A percentile compares a stretch with the other conserved stretches of the same genome.
Evolutionary conservation across 2,113 vertebrate genomes (phyloP).

Genomic region (Ranitomeya variabilis): DNA sequence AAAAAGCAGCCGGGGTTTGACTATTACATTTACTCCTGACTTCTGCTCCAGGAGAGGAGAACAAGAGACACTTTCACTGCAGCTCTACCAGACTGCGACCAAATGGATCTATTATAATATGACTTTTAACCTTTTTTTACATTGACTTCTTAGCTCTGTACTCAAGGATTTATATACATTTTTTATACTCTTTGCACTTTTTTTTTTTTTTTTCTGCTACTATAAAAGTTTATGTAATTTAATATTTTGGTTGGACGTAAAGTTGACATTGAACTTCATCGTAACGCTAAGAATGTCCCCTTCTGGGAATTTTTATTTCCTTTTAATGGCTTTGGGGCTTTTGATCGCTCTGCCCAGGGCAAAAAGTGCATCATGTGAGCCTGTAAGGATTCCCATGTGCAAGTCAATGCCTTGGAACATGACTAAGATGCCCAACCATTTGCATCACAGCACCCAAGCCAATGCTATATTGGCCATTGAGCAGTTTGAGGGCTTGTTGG

Average conservation of each 20-base stretch:
- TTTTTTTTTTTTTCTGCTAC: background rate
- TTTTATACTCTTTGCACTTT: background rate
- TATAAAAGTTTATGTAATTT: background rate
- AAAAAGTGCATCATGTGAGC: slow-evolving; percentile 83
- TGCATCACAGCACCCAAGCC: slow-evolving; percentile 98
- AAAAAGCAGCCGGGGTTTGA: background rate
- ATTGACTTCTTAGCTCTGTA: background rate
- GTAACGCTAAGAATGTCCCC: slow-evolving; percentile 20
- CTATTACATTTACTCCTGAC: slow-evolving; percentile 33
- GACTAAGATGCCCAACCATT: slow-evolving; percentile 99
- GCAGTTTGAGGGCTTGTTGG: slow-evolving; percentile 93
- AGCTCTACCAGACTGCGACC: slow-evolving; percentile 9
- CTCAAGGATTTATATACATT: background rate
- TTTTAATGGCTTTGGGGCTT: slow-evolving; percentile 68
- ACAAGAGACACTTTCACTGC: slow-evolving; percentile 48
- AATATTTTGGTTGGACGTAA: background rate
- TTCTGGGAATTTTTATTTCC: background rate
- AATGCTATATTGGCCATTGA: slow-evolving; percentile 97
- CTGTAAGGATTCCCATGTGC: slow-evolving; percentile 92
- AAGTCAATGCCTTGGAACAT: slow-evolving; percentile 95
- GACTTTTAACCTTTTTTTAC: background rate
- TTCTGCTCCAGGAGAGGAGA: slow-evolving; percentile 24
- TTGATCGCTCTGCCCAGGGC: slow-evolving; percentile 67
- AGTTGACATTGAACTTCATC: background rate
- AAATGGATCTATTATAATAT: slow-evolving; percentile 43